Evolutionary conservation across 2,113 vertebrate genomes (phyloP).

Genomic region (Hyla sarda): DNA sequence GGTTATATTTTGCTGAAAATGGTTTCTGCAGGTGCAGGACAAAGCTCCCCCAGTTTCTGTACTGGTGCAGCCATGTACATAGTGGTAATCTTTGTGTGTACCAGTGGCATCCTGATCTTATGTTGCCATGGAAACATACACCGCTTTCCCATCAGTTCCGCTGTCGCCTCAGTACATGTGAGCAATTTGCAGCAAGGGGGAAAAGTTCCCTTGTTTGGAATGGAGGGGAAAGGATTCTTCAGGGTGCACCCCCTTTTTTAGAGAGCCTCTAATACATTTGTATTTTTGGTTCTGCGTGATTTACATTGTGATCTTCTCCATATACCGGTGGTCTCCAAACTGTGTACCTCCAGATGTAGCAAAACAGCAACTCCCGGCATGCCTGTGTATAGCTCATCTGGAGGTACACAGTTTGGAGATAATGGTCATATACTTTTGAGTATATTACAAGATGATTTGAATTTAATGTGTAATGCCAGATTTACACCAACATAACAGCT

Average conservation of each 20-base stretch:
- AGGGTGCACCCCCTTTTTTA: background rate
- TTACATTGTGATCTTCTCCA: too few relatives aligned
- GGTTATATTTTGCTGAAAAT: background rate
- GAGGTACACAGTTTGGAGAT: too few relatives aligned
- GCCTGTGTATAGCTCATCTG: too few relatives aligned
- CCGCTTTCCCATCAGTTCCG: conserved; percentile 13
- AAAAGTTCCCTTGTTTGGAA: background rate
- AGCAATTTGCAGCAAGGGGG: background rate
- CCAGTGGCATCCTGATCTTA: conserved; percentile 29
- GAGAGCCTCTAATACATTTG: too few relatives aligned
- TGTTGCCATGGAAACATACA: conserved; percentile 39
- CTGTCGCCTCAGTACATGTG: conserved; percentile 1
- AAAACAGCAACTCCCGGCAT: too few relatives aligned
- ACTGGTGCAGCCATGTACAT: background rate
- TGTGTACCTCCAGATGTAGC: too few relatives aligned
- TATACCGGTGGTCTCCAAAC: too few relatives aligned
- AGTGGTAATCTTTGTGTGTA: conserved; percentile 17
- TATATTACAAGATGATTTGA: too few relatives aligned
- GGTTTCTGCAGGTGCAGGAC: background rate
- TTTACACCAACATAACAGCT: too few relatives aligned
- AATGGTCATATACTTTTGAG: too few relatives aligned
- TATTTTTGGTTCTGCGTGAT: too few relatives aligned
- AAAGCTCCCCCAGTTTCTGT: background rate
- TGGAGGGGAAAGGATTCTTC: background rate
- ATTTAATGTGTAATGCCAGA: too few relatives aligned